A percentile compares a stretch with the other conserved stretches of the same genome.
phyloP scores from a whole-genome alignment of 2,113 vertebrate genomes.

The Calyptomena viridis region DNA sequence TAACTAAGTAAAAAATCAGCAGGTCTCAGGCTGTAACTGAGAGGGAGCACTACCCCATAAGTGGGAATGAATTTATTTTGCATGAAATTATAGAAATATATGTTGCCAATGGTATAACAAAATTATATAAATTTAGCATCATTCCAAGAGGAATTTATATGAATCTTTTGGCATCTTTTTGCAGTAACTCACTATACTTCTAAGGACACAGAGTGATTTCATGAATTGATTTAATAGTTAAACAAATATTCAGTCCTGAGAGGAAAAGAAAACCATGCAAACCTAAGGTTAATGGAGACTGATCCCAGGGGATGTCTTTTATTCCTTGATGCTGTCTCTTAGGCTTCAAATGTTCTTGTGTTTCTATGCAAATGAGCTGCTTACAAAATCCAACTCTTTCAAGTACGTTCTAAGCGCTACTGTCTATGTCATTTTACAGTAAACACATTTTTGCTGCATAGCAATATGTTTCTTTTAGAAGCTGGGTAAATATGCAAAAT shows the following conservation, averaged over 20 bases:
- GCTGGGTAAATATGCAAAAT: conserved; percentile 65
- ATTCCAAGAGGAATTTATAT: not conserved
- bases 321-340: conserved; percentile 13
- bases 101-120: not conserved
- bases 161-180: not conserved
- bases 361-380: conserved; percentile 35
- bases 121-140: conserved; percentile 1
- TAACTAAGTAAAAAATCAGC: conserved; percentile 6
- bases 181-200: not conserved
- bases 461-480: conserved; percentile 64
- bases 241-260: conserved; percentile 3
- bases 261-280: not conserved
- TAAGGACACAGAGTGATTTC: not conserved
- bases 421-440: conserved; percentile 53
- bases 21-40: conserved; percentile 35
- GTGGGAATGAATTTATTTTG: conserved; percentile 9
- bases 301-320: not conserved
- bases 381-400: conserved; percentile 58
- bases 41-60: conserved; percentile 8
- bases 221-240: not conserved
- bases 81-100: conserved; percentile 12
- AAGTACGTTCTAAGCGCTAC: conserved; percentile 27
- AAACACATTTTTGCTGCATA: conserved; percentile 53
- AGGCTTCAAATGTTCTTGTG: conserved; percentile 36
- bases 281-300: conserved; percentile 25